Percentiles rank a stretch among this genome's conserved stretches.
Evolutionary conservation across 2,113 vertebrate species (phyloP).

Genomic region (Alligator sinensis): DNA sequence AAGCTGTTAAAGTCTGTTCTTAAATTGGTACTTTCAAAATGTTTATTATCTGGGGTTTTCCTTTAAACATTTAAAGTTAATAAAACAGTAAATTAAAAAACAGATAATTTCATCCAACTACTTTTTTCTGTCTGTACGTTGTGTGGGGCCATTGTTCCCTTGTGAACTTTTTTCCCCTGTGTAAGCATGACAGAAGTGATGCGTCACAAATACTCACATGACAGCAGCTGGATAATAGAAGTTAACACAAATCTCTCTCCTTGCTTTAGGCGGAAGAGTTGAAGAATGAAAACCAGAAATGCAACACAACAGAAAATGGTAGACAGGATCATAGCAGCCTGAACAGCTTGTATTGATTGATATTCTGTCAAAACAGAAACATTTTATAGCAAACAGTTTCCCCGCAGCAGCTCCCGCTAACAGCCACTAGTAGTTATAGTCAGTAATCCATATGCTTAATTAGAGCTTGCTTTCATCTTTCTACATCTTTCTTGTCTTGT

Average conservation of each 20-base stretch:
- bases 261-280: conserved; percentile 96
- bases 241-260: conserved; percentile 94
- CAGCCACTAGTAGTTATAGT: neutral
- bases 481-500: neutral
- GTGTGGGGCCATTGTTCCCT: neutral
- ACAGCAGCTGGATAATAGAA: conserved; percentile 90
- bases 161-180: neutral
- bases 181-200: neutral
- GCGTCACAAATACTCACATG: conserved; percentile 83
- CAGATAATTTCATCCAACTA: neutral
- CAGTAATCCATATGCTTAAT: neutral
- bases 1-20: neutral
- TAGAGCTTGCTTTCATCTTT: neutral
- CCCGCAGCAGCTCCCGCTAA: neutral
- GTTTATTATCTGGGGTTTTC: neutral
- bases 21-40: neutral
- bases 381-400: conserved; percentile 5
- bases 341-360: conserved; percentile 86
- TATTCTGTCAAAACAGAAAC: conserved; percentile 80
- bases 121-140: neutral
- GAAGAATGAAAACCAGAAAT: conserved; percentile 94
- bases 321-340: conserved; percentile 92
- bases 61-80: neutral
- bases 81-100: no score
- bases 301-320: conserved; percentile 91